phyloP scores from a whole-genome alignment of 2,888 invertebrate genomes.

The Phaedon cochleariae region DNA sequence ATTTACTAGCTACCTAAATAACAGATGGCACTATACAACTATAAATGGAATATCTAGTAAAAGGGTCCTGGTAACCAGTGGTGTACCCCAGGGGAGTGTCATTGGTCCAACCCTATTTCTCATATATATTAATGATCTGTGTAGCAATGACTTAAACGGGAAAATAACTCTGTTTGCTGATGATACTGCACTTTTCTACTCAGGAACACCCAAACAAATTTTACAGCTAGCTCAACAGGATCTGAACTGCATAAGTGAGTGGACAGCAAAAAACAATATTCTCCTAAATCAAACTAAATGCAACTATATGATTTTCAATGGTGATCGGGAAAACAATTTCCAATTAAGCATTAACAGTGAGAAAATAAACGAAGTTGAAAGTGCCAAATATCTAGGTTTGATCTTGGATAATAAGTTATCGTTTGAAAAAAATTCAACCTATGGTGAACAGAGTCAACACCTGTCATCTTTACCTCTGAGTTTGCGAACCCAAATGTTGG shows the following conservation, averaged over 20 bases:
- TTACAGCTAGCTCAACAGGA: neutral
- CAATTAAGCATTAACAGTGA: conserved; percentile 14
- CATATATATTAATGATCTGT: neutral
- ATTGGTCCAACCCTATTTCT: conserved; percentile 1
- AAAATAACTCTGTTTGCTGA: conserved; percentile 7
- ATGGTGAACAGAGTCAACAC: too few species aligned
- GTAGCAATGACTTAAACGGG: neutral
- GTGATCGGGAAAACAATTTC: conserved; percentile 9
- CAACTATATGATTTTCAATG: conserved; percentile 12
- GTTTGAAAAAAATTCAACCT: conserved; percentile 5
- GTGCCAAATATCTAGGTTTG: conserved; percentile 9
- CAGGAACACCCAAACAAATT: conserved; percentile 3
- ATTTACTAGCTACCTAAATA: conserved; percentile 13
- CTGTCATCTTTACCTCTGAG: too few species aligned
- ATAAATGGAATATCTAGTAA: neutral
- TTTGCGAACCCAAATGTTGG: too few species aligned
- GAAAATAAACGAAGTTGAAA: conserved; percentile 10
- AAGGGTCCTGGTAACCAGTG: neutral
- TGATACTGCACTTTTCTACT: conserved; percentile 3
- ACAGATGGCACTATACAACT: conserved; percentile 13
- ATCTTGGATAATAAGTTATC: conserved; percentile 3
- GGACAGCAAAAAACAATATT: conserved; percentile 17
- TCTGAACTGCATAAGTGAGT: conserved; percentile 4
- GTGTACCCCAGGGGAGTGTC: neutral
- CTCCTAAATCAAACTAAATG: conserved; percentile 14